Conservation (phyloP, 2,888 invertebrate genomes). For the Julus scandinavius region DNA sequence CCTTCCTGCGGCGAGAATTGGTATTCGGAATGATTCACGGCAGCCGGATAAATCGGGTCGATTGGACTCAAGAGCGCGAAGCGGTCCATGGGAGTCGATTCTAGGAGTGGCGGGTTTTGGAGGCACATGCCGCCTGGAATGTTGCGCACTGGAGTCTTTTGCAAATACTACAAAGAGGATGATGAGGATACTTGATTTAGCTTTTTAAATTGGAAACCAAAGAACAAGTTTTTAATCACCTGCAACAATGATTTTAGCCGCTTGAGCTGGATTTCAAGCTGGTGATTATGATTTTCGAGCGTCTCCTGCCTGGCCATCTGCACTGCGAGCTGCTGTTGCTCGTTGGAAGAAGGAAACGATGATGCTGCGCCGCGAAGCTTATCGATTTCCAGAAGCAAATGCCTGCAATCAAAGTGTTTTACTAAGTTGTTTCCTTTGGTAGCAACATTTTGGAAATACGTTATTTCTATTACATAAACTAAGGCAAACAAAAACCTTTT, state of each 20-base stretch:
- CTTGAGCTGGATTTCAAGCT: constrained; percentile 55
- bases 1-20: neutral
- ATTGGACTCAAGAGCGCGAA: constrained; percentile 45
- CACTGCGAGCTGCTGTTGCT: constrained; percentile 45
- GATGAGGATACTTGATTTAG: too few relatives aligned
- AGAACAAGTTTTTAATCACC: constrained; percentile 37
- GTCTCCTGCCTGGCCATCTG: constrained; percentile 51
- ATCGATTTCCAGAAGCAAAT: constrained; percentile 47
- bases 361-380: neutral
- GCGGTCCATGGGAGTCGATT: constrained; percentile 37
- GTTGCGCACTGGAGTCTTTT: constrained; percentile 13
- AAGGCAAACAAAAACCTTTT: constrained; percentile 62
- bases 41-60: neutral
- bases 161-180: constrained; percentile 25
- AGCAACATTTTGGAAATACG: neutral
- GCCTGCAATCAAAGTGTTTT: constrained; percentile 45
- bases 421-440: neutral
- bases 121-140: neutral
- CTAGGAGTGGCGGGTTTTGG: neutral
- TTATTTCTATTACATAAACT: neutral
- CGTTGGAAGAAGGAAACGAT: neutral
- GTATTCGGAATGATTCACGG: neutral
- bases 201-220: too few relatives aligned
- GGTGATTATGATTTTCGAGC: constrained; percentile 53
- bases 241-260: constrained; percentile 52